Conservation (phyloP, 2,797 vertebrate genomes). For the Peromyscus melanophrys region DNA sequence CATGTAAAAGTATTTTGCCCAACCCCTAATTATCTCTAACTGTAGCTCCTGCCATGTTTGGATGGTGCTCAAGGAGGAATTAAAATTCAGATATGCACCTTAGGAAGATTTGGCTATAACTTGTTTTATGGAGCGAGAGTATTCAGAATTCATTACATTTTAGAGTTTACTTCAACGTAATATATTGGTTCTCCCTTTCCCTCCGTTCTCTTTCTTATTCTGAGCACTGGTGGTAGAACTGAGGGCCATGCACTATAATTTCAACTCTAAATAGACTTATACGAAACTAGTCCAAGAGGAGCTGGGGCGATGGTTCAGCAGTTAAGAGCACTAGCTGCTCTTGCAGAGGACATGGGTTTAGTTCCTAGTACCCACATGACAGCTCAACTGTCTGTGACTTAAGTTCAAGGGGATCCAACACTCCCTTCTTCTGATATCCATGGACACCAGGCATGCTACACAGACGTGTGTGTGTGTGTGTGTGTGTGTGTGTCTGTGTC, state of each 20-base stretch:
- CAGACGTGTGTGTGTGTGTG: no score
- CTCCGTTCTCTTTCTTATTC: neutral
- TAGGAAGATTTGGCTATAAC: neutral
- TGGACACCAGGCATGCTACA: neutral
- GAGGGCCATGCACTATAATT: neutral
- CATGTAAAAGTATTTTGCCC: conserved; percentile 9
- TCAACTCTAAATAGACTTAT: neutral
- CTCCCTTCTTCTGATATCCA: neutral
- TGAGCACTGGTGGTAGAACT: neutral
- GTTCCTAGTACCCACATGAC: neutral
- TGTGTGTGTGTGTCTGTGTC: no score
- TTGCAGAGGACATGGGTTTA: neutral
- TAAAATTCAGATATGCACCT: neutral
- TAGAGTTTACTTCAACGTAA: neutral
- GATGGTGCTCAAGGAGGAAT: neutral
- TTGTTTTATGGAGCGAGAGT: conserved; percentile 25
- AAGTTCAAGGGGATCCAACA: neutral
- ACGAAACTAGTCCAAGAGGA: neutral
- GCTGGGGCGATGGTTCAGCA: neutral
- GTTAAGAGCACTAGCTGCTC: neutral
- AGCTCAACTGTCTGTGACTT: neutral
- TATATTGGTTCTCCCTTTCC: neutral
- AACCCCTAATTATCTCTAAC: neutral
- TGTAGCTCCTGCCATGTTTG: neutral
- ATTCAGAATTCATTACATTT: conserved; percentile 20